Conservation (phyloP, 2,797 vertebrate species). For the Emys orbicularis region DNA sequence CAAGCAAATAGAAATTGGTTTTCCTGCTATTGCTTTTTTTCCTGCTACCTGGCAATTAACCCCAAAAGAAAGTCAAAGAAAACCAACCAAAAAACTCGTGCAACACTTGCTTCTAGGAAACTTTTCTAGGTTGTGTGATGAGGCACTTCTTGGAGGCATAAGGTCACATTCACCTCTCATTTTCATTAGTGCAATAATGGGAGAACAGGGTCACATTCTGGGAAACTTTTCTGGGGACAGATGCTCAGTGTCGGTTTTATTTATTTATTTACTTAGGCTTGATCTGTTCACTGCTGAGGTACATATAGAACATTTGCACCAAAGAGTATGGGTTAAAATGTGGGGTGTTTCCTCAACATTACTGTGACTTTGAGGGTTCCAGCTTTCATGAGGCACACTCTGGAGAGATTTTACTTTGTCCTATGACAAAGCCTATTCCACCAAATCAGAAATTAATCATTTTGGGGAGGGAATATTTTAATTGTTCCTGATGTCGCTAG, state of each 20-base stretch:
- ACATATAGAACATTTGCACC: neutral
- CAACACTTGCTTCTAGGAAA: neutral
- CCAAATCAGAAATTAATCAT: neutral
- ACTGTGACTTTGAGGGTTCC: neutral
- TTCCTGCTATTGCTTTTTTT: neutral
- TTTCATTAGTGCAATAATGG: neutral
- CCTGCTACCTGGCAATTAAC: neutral
- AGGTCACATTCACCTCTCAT: neutral
- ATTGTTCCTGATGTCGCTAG: accelerated
- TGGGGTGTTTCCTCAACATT: neutral
- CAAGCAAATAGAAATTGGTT: neutral
- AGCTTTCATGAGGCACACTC: neutral
- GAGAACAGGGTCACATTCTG: neutral
- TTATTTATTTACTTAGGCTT: neutral
- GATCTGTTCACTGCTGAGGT: neutral
- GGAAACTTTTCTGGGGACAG: neutral
- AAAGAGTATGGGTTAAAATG: neutral
- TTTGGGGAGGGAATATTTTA: neutral
- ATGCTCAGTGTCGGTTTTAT: accelerated
- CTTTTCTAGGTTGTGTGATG: neutral
- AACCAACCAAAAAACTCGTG: neutral
- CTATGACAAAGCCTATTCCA: too few relatives aligned
- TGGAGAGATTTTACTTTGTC: too few relatives aligned
- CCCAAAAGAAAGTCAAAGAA: neutral
- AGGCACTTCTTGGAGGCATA: neutral